Evolutionary conservation across 30 jellyfish, hydroid and myxozoan genomes (phyloP).

Genomic region (Hydractinia echinata): DNA sequence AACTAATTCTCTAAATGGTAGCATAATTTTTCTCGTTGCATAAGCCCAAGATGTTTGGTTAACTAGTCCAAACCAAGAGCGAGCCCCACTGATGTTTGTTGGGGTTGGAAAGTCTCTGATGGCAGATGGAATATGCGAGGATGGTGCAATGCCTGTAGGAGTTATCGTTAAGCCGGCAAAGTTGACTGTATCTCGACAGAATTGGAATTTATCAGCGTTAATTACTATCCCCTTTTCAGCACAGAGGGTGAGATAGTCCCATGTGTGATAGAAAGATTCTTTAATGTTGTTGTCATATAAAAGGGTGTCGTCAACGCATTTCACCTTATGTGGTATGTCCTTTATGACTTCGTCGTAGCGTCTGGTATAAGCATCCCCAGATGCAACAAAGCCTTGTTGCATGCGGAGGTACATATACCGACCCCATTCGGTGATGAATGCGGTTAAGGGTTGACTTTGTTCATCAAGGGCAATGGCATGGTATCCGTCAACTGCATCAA

Average conservation of each 20-base stretch:
- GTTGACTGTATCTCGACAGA: slow-evolving; percentile 16
- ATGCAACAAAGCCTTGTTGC: too few species aligned
- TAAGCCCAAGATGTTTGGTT: slow-evolving; percentile 19
- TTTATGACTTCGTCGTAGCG: too few species aligned
- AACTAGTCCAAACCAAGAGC: slow-evolving; percentile 23
- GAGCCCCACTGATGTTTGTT: slow-evolving; percentile 12
- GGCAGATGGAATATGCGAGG: slow-evolving; percentile 1
- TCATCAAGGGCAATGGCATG: too few species aligned
- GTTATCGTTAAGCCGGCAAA: slow-evolving; percentile 34
- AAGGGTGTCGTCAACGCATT: slow-evolving; percentile 31
- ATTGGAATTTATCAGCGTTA: slow-evolving; percentile 16
- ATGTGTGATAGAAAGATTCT: slow-evolving; percentile 27
- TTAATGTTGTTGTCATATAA: slow-evolving; percentile 12
- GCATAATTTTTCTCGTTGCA: slow-evolving; percentile 2
- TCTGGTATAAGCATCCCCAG: too few species aligned
- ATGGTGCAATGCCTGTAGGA: slow-evolving; percentile 8
- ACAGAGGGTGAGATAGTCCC: slow-evolving; percentile 2
- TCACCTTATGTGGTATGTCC: too few species aligned
- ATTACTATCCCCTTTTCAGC: slow-evolving; percentile 21
- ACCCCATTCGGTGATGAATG: too few species aligned
- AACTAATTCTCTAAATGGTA: neutral
- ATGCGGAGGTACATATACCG: too few species aligned
- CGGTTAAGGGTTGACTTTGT: too few species aligned
- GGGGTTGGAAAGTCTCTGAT: slow-evolving; percentile 41
- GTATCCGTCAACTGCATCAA: too few species aligned